A percentile compares a stretch with the other conserved stretches of the same genome.
phyloP scores from a whole-genome alignment of 2,888 invertebrate genomes.

The Aquatica leii region DNA sequence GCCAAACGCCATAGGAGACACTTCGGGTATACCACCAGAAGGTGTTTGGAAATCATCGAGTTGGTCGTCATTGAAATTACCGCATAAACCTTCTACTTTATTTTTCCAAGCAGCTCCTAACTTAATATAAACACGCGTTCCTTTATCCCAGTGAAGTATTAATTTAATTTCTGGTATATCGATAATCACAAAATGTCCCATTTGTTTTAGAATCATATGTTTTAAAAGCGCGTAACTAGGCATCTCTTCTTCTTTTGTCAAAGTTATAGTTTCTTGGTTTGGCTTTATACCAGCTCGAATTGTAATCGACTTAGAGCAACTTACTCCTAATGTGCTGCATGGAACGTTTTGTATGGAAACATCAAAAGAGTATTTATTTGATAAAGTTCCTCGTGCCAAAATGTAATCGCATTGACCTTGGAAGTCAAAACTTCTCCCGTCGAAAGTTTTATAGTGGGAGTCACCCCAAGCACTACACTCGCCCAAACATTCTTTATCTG shows the following conservation, averaged over 20 bases:
- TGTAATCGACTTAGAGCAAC: conserved; percentile 86
- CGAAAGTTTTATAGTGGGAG: conserved; percentile 88
- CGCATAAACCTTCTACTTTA: conserved; percentile 86
- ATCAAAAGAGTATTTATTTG: conserved; percentile 71
- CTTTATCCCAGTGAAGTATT: conserved; percentile 86
- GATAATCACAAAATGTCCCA: conserved; percentile 81
- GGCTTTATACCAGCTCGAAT: conserved; percentile 68
- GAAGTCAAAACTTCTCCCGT: conserved; percentile 82
- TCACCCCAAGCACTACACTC: conserved; percentile 90
- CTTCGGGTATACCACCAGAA: conserved; percentile 79
- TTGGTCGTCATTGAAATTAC: conserved; percentile 87
- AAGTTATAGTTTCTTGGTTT: conserved; percentile 69
- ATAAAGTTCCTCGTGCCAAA: conserved; percentile 75
- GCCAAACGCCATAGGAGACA: conserved; percentile 79
- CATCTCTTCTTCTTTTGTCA: conserved; percentile 68
- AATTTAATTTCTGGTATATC: conserved; percentile 80
- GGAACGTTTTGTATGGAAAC: conserved; percentile 85
- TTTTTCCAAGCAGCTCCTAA: conserved; percentile 81
- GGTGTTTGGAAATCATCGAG: conserved; percentile 88
- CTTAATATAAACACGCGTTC: conserved; percentile 84
- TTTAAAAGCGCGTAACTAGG: conserved; percentile 63
- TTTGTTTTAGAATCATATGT: conserved; percentile 69
- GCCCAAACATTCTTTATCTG: conserved; percentile 75
- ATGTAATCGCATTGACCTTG: conserved; percentile 90
- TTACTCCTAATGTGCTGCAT: conserved; percentile 86